Base-by-base conservation (phyloP, 2,113 vertebrate genomes). In the Eulemur rufifrons region DNA sequence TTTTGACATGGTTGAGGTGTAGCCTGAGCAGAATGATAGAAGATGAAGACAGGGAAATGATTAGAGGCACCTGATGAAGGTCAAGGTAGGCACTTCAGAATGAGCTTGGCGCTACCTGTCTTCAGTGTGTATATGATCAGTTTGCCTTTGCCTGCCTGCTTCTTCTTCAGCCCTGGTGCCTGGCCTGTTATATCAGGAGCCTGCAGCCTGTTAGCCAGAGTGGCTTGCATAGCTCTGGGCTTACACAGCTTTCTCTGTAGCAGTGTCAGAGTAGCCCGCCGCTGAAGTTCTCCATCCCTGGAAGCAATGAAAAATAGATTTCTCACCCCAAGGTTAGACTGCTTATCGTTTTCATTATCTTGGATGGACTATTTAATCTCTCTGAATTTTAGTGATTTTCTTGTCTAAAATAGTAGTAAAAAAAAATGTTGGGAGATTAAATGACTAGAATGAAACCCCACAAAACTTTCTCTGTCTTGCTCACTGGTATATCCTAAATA, bases 91-190 rank as follows among this genome's bases (percentile, higher is more conserved):
- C 54, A 27, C 61, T 59, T 42, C 7, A 39, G 25, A 21, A 6
- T n/a, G 74, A 64, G 12, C 8, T n/a, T 8, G 1, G 2, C 6
- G 2, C 34, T 8, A 0, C 34, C 7, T 50, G 5, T 50, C 14
- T 71, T 47, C 6, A 8, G 2, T 6, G 5, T 25, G 1, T 10
- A 20, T 3, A 0, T 17, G 23, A 10, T 34, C 23, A 32, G 32
- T 34, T 34, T 78, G 23, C 17, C 23, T 68, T 68, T 47, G 74
- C 32, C 27, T 37, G 42, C 5, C 12, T 15, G 27, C 34, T 45
- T 3, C 11, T 1, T 5, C 21, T 3, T 56, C 61, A 77, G 17
- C 4, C 25, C 2, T 39, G 29, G 23, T 23, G 32, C 42, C 13
- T 37, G 47, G 54, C 8, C 8, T 47, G 27, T 27, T 63, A 3